phyloP scores from a whole-genome alignment of 2,797 vertebrate genomes.

The Ctenochaetus hawaiiensis region DNA sequence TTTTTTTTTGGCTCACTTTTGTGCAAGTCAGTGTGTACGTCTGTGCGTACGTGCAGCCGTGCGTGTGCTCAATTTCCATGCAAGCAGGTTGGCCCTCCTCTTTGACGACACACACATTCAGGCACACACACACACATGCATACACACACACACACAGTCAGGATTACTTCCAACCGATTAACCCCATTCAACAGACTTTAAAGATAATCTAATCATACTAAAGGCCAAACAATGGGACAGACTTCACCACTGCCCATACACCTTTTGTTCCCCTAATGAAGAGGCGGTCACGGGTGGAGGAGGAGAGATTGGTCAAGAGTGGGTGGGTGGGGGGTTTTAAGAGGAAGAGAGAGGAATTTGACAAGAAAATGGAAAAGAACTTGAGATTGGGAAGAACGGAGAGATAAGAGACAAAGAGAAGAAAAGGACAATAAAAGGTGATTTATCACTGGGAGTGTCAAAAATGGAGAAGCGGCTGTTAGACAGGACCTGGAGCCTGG shows the following conservation, averaged over 20 bases:
- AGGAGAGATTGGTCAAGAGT: conserved; percentile 21
- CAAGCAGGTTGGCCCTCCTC: conserved; percentile 59
- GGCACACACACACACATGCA: conserved; percentile 34
- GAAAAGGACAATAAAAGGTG: conserved; percentile 58
- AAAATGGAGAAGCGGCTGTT: conserved; percentile 29
- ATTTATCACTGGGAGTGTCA: conserved; percentile 70
- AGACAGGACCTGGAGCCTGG: conserved; percentile 24
- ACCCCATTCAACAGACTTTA: conserved; percentile 81
- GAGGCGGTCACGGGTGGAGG: conserved; percentile 67
- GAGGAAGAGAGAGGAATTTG: conserved; percentile 16
- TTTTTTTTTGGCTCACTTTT: conserved; percentile 48
- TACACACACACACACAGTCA: conserved; percentile 71
- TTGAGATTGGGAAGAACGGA: conserved; percentile 52
- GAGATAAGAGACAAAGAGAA: conserved; percentile 57
- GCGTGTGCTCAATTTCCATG: conserved; percentile 65
- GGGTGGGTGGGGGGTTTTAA: background rate
- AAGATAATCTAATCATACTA: conserved; percentile 88
- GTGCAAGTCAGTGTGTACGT: conserved; percentile 25
- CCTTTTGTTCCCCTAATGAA: conserved; percentile 82
- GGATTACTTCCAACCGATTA: conserved; percentile 85
- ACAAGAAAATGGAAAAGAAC: conserved; percentile 62
- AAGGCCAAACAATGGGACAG: conserved; percentile 81
- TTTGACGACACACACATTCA: conserved; percentile 47
- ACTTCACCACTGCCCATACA: conserved; percentile 73
- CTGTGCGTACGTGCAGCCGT: conserved; percentile 24